These are phyloP conservation scores for Drosophila mojavensis DNA, from an alignment of 1,140 invertebrate genomes.

Conservation along the genomic window DNA sequence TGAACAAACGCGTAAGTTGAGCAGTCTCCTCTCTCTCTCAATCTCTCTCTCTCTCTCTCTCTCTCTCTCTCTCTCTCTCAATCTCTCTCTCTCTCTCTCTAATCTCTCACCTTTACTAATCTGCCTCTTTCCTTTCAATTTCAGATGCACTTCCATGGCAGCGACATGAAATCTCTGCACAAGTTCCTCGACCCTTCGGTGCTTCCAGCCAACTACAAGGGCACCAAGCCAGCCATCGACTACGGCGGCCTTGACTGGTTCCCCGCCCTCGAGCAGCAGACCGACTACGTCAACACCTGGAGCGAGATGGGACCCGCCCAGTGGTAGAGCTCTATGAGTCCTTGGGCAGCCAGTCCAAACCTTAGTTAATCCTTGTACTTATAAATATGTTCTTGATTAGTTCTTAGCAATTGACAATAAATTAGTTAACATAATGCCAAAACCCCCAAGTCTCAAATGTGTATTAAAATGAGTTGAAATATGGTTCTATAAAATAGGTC, in stretches of 20 bases:
- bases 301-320: conserved; percentile 87
- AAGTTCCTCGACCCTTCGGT: conserved; percentile 89
- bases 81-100: too few relatives aligned
- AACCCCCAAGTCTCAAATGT: not conserved
- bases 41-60: too few relatives aligned
- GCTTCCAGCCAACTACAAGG: conserved; percentile 89
- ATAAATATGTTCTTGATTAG: conserved; percentile 61
- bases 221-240: conserved; percentile 89
- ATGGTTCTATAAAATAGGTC: too few relatives aligned
- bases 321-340: conserved; percentile 54
- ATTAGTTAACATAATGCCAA: conserved; percentile 64
- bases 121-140: conserved; percentile 67
- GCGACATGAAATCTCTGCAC: conserved; percentile 89
- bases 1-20: conserved; percentile 89
- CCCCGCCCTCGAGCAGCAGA: conserved; percentile 86
- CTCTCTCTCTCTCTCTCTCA: too few relatives aligned
- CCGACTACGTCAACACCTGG: conserved; percentile 88
- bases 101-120: not conserved
- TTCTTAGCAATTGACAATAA: conserved; percentile 67
- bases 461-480: too few relatives aligned
- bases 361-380: conserved; percentile 58
- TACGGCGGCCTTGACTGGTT: conserved; percentile 91
- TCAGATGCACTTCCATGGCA: conserved; percentile 92
- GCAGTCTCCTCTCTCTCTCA: too few relatives aligned
- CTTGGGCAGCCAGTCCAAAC: conserved; percentile 21